phyloP scores from a whole-genome alignment of 2,888 invertebrate genomes.

The Lissonota sp. region DNA sequence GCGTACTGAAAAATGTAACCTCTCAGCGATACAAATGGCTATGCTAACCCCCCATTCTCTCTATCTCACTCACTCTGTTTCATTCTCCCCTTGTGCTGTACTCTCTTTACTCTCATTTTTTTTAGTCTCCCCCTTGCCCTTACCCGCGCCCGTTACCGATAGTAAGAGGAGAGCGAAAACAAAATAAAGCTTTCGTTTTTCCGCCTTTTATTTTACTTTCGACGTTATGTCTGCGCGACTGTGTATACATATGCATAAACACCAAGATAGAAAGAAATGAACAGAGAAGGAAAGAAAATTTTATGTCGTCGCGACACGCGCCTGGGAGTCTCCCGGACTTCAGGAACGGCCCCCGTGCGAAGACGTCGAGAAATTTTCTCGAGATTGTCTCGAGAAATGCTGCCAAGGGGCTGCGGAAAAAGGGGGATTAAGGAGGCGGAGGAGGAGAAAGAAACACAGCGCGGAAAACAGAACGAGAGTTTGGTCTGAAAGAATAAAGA shows the following conservation, averaged over 20 bases:
- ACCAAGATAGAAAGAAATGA: background rate
- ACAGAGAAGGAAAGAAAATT: background rate
- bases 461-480: constrained; percentile 1
- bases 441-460: background rate
- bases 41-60: constrained; percentile 60
- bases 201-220: constrained; percentile 1
- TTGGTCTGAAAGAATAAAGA: constrained; percentile 46
- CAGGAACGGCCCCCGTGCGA: constrained; percentile 42
- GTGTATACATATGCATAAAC: background rate
- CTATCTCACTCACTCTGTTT: background rate
- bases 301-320: constrained; percentile 50
- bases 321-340: constrained; percentile 39
- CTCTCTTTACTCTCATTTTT: constrained; percentile 15
- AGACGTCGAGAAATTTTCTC: constrained; percentile 51
- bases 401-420: constrained; percentile 14
- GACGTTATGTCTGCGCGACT: constrained; percentile 14
- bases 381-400: constrained; percentile 45
- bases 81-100: background rate
- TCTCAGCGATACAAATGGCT: constrained; percentile 79
- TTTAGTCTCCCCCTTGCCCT: background rate
- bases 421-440: background rate
- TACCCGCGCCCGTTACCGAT: constrained; percentile 66
- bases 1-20: constrained; percentile 78
- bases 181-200: constrained; percentile 70
- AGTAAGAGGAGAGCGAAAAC: constrained; percentile 68